Evolutionary conservation across 2,113 vertebrate species (phyloP).

Genomic region (Pleuronectes platessa): DNA sequence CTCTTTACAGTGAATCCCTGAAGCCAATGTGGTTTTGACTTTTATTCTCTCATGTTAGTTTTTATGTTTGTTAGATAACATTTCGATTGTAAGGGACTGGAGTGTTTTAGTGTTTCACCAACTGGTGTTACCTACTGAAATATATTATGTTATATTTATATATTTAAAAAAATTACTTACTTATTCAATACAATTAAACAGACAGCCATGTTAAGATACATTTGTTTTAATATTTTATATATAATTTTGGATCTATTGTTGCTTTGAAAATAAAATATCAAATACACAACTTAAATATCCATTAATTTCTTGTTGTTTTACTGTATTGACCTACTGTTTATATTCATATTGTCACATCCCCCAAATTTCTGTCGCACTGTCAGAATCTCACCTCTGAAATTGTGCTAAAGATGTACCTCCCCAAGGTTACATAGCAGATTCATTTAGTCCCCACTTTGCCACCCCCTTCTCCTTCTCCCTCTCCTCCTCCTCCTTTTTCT

Average conservation of each 20-base stretch:
- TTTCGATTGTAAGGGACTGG: not conserved
- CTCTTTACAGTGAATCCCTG: conserved; percentile 79
- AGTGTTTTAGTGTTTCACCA: not conserved
- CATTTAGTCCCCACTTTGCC: conserved; percentile 68
- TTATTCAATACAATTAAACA: not conserved
- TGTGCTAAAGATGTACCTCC: conserved; percentile 65
- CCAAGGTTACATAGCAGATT: conserved; percentile 67
- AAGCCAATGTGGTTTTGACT: conserved; percentile 77
- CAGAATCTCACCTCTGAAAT: conserved; percentile 48
- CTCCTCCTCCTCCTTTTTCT: conserved; percentile 86
- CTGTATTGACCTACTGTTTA: conserved; percentile 13
- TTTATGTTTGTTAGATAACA: conserved; percentile 14
- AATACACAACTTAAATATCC: not conserved
- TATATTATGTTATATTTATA: not conserved
- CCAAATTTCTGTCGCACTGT: conserved; percentile 25
- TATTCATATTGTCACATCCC: conserved; percentile 16
- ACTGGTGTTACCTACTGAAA: not conserved
- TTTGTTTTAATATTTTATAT: too few relatives aligned
- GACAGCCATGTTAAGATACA: not conserved
- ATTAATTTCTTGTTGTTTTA: conserved; percentile 79
- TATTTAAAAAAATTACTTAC: not conserved
- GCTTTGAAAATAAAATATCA: not conserved
- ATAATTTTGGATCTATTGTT: too few relatives aligned
- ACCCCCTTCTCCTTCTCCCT: conserved; percentile 22
- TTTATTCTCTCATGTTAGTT: conserved; percentile 67